phyloP scores from a whole-genome alignment of 2,113 vertebrate species.

The Chunga burmeisteri region DNA sequence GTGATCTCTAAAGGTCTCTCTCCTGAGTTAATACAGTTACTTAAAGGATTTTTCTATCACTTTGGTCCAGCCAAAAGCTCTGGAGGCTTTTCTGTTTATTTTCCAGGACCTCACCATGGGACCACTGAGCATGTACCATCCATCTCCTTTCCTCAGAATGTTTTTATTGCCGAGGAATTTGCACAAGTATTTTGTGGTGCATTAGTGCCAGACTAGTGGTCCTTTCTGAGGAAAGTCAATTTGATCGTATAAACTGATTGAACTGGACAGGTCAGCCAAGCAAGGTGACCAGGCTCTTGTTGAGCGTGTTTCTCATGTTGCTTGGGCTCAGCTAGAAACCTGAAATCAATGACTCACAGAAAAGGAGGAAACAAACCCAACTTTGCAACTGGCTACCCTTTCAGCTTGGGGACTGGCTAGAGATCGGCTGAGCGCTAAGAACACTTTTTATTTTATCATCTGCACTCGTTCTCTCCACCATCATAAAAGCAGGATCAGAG shows the following conservation, averaged over 20 bases:
- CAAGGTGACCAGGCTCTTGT: slow-evolving; percentile 23
- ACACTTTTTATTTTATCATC: not conserved
- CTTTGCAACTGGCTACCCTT: not conserved
- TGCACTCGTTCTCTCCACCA: not conserved
- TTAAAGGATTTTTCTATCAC: not conserved
- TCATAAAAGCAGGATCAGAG: slow-evolving; percentile 3
- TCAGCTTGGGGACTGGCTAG: not conserved
- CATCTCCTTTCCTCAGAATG: not conserved
- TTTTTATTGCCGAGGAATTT: slow-evolving; percentile 7
- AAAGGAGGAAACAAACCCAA: slow-evolving; percentile 3
- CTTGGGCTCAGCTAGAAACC: not conserved
- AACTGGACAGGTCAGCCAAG: slow-evolving; percentile 8
- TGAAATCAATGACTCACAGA: not conserved
- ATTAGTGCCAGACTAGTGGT: not conserved
- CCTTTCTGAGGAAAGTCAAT: not conserved
- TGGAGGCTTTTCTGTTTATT: not conserved
- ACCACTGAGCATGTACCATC: not conserved
- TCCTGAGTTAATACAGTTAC: not conserved
- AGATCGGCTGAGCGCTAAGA: not conserved
- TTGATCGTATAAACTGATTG: not conserved
- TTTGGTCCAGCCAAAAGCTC: not conserved
- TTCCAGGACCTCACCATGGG: not conserved
- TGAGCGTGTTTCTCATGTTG: not conserved
- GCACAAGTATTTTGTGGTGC: not conserved
- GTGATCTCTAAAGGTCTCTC: not conserved